Conservation (phyloP, 1,140 invertebrate genomes). For the Cardiocondyla obscurior region DNA sequence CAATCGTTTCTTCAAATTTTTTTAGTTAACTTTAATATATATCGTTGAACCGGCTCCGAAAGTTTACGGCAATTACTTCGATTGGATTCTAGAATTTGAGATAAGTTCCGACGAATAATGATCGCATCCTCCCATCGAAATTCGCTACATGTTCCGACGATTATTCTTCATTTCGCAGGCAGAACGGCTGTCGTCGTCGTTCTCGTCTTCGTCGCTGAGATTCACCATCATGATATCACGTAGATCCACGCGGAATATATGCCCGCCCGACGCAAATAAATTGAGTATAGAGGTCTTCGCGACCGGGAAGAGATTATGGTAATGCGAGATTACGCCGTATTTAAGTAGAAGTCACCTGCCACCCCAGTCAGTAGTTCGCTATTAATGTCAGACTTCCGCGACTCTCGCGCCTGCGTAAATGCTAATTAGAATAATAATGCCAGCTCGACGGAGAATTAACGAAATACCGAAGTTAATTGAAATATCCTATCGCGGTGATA, state of each 20-base stretch:
- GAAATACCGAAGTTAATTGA: constrained; percentile 51
- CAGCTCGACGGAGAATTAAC: constrained; percentile 28
- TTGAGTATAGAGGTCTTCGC: constrained; percentile 43
- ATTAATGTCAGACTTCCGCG: constrained; percentile 40
- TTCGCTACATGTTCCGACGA: constrained; percentile 24
- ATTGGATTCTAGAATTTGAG: background rate
- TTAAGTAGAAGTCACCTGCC: constrained; percentile 46
- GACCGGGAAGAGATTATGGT: constrained; percentile 64
- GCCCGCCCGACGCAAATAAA: constrained; percentile 42
- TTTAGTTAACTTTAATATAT: background rate
- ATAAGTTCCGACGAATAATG: constrained; percentile 3
- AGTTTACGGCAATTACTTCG: background rate
- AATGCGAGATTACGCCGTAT: constrained; percentile 64
- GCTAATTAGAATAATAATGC: constrained; percentile 54
- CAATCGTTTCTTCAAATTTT: background rate
- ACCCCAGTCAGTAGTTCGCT: constrained; percentile 38
- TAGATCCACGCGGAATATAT: constrained; percentile 12
- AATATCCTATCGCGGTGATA: constrained; percentile 20
- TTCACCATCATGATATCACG: constrained; percentile 30
- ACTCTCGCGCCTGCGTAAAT: constrained; percentile 37
- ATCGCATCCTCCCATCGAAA: background rate
- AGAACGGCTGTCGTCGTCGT: background rate
- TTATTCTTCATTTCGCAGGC: constrained; percentile 39
- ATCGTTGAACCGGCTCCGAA: background rate
- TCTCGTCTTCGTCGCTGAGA: background rate